Conservation (phyloP, 2,888 invertebrate genomes). For the Mythimna loreyi region DNA sequence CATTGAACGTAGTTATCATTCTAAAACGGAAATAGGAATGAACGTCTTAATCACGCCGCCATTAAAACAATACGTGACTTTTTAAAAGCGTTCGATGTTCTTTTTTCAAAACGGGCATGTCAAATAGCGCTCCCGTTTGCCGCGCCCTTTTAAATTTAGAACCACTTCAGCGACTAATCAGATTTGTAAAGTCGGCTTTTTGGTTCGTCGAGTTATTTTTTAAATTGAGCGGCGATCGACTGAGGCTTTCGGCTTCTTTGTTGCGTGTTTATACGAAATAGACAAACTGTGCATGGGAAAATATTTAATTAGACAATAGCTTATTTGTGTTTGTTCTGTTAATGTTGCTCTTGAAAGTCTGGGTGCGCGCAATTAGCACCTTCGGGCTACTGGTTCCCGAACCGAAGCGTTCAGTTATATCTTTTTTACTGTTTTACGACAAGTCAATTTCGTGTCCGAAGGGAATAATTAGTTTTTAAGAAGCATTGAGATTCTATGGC, state of each 20-base stretch:
- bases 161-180: conserved; percentile 89
- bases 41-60: conserved; percentile 83
- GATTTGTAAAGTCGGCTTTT: conserved; percentile 88
- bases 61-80: conserved; percentile 81
- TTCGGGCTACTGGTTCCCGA: conserved; percentile 81
- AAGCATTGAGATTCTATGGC: conserved; percentile 22
- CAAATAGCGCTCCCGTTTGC: conserved; percentile 80
- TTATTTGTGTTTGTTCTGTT: conserved; percentile 90
- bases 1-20: conserved; percentile 50
- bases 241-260: conserved; percentile 81
- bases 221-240: conserved; percentile 76
- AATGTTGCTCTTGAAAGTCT: conserved; percentile 87
- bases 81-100: conserved; percentile 80
- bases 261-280: conserved; percentile 76
- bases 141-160: conserved; percentile 88
- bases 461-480: conserved; percentile 72
- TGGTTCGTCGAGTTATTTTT: conserved; percentile 70
- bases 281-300: conserved; percentile 85
- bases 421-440: conserved; percentile 80
- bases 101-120: conserved; percentile 77
- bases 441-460: conserved; percentile 80
- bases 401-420: conserved; percentile 65
- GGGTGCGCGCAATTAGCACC: conserved; percentile 86
- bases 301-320: conserved; percentile 90
- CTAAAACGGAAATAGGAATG: conserved; percentile 68